Base-by-base conservation (phyloP, 2,888 invertebrate genomes). In the Shargacucullia verbasci region DNA sequence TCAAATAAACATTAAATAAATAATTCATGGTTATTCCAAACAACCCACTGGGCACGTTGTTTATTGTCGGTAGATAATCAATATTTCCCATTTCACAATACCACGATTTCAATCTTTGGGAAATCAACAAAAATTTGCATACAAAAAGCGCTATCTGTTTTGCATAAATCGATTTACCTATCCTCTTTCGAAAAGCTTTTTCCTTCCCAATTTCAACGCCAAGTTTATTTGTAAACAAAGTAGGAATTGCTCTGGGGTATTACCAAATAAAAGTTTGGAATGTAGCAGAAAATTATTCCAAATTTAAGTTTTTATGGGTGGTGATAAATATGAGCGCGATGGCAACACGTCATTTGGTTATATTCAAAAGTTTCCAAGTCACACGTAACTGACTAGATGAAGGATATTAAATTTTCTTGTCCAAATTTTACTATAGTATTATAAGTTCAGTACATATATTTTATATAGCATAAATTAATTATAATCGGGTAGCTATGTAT, bases 111-210 rank as follows among this genome's bases (percentile, higher is more conserved):
- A 91, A 91, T 92, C 91, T 92, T 89, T 88, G 83, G 87, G 86
- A 92, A 92, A 91, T 91, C 91, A 91, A 90, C 89, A 90, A 84
- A 87, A 89, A 93, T 92, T 92, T 91, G 87, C 92, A 93, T 92
- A 91, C 89, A 92, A 92, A 93, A 92, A 91, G 92, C 90, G 89
- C 90, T 87, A 90, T 90, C 91, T 91, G 85, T 87, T 92, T 92
- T 92, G 89, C 91, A 92, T 92, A 92, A 93, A 93, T 91, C 92
- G 91, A 92, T 92, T 93, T 92, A 89, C 91, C 89, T 88, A 91
- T 92, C 90, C 91, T 88, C 89, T 90, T 91, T 89, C 87, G 88
- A 89, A 75, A 91, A 90, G 89, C 88, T 91, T 89, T 90, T 92
- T 90, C 89, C 86, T 90, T 90, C 86, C 87, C 89, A 88, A 90